A percentile compares a stretch with the other conserved stretches of the same genome.
phyloP scores from a whole-genome alignment of 2,113 vertebrate genomes.

The Propithecus coquereli region DNA sequence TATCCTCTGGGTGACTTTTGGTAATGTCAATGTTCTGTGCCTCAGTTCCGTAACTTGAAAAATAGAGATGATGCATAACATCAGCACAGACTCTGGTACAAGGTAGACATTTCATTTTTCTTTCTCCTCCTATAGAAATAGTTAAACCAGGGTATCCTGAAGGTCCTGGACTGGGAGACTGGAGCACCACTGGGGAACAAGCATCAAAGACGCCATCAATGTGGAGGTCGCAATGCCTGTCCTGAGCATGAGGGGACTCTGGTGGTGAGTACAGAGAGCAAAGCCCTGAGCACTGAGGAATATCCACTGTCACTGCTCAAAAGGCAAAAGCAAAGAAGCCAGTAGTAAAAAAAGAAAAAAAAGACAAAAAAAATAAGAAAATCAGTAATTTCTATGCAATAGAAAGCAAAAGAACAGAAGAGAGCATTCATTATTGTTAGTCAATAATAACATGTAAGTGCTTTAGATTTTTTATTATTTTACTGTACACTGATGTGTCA shows the following conservation, averaged over 20 bases:
- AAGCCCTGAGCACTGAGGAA: background rate
- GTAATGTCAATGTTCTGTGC: background rate
- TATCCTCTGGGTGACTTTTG: background rate
- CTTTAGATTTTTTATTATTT: background rate
- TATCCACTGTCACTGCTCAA: background rate
- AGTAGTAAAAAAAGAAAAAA: background rate
- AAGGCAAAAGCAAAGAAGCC: background rate
- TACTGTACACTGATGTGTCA: background rate
- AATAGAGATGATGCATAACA: background rate
- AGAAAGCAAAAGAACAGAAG: background rate
- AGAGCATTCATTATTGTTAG: background rate
- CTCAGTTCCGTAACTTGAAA: background rate
- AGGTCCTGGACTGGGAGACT: background rate
- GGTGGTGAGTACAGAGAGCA: background rate
- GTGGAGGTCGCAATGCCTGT: background rate
- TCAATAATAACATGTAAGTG: background rate
- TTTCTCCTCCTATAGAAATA: background rate
- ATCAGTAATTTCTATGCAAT: background rate
- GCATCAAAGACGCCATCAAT: background rate
- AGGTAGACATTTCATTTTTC: background rate
- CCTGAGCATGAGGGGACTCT: background rate
- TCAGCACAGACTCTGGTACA: background rate
- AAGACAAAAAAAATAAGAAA: background rate
- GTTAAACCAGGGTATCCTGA: background rate
- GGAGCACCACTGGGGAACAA: background rate